phyloP scores from a whole-genome alignment of 2,888 invertebrate species.

The Coremacera marginata region DNA sequence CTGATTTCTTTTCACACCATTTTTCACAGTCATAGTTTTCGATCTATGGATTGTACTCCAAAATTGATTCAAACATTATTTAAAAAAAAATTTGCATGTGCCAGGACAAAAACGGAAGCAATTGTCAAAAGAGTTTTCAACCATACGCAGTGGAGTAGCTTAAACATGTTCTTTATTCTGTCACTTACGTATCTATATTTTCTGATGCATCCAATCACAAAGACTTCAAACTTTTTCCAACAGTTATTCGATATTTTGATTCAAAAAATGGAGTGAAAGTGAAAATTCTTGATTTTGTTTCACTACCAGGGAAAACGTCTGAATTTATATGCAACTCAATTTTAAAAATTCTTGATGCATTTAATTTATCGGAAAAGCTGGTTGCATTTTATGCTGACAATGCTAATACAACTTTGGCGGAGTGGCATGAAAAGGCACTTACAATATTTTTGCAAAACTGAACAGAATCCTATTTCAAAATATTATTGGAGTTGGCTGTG shows the following conservation, averaged over 20 bases:
- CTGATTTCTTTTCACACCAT: slow-evolving; percentile 21
- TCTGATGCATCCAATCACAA: slow-evolving; percentile 40
- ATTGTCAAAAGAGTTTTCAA: no score
- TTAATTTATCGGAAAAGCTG: slow-evolving; percentile 14
- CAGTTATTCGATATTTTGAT: neutral
- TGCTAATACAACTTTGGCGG: slow-evolving; percentile 19
- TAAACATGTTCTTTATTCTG: no score
- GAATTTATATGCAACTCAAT: neutral
- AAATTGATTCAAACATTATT: slow-evolving; percentile 38
- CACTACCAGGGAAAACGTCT: neutral
- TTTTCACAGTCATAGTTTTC: slow-evolving; percentile 38
- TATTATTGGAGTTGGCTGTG: slow-evolving; percentile 40
- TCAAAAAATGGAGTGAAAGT: slow-evolving; percentile 7
- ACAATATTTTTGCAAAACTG: neutral
- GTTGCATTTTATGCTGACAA: slow-evolving; percentile 28
- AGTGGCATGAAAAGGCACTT: no score
- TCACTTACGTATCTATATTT: slow-evolving; percentile 33
- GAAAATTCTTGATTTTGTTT: neutral
- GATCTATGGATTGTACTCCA: slow-evolving; percentile 39
- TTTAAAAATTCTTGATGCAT: slow-evolving; percentile 7
- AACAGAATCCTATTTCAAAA: no score
- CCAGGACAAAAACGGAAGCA: no score
- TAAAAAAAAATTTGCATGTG: slow-evolving; percentile 36
- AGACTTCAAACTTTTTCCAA: slow-evolving; percentile 31
- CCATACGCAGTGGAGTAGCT: no score